Evolutionary conservation across 1,140 invertebrate species (phyloP).

Genomic region (Psix sp.): DNA sequence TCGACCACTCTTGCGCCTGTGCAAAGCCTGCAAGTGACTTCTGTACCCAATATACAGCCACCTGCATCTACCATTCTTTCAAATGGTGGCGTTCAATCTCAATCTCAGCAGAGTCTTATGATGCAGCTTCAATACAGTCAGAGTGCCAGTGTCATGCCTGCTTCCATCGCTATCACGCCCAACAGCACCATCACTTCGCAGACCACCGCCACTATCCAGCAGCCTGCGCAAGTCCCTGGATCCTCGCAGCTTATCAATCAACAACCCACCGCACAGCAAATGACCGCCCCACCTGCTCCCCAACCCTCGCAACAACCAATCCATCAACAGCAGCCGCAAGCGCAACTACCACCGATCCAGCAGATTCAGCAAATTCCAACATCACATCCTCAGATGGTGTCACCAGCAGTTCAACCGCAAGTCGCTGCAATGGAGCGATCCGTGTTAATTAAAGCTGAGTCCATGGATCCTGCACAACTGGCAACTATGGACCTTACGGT

Average conservation of each 20-base stretch:
- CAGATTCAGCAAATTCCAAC: slow-evolving; percentile 54
- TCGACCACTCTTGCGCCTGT: slow-evolving; percentile 59
- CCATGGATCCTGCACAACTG: slow-evolving; percentile 24
- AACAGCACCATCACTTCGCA: slow-evolving; percentile 56
- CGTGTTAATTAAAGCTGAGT: slow-evolving; percentile 26
- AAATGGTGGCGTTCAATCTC: slow-evolving; percentile 64
- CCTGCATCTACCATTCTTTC: slow-evolving; percentile 55
- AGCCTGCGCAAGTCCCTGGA: slow-evolving; percentile 71
- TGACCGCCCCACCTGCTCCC: slow-evolving; percentile 64
- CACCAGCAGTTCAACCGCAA: slow-evolving; percentile 53
- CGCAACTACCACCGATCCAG: slow-evolving; percentile 55
- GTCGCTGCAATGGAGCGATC: slow-evolving; percentile 6
- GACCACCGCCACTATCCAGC: slow-evolving; percentile 59
- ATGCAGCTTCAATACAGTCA: slow-evolving; percentile 71
- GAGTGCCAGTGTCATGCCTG: slow-evolving; percentile 60
- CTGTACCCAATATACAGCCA: slow-evolving; percentile 67
- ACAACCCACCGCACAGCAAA: slow-evolving; percentile 64
- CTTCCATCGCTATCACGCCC: slow-evolving; percentile 63
- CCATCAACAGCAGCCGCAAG: slow-evolving; percentile 52
- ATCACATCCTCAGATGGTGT: slow-evolving; percentile 3
- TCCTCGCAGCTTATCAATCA: slow-evolving; percentile 6
- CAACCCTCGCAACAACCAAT: slow-evolving; percentile 65
- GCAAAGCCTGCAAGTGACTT: slow-evolving; percentile 62
- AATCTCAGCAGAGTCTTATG: slow-evolving; percentile 67
- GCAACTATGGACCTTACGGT: slow-evolving; percentile 13